Evolutionary conservation across 1,140 invertebrate species (phyloP).

Genomic region (honey bee (Apis mellifera)): DNA sequence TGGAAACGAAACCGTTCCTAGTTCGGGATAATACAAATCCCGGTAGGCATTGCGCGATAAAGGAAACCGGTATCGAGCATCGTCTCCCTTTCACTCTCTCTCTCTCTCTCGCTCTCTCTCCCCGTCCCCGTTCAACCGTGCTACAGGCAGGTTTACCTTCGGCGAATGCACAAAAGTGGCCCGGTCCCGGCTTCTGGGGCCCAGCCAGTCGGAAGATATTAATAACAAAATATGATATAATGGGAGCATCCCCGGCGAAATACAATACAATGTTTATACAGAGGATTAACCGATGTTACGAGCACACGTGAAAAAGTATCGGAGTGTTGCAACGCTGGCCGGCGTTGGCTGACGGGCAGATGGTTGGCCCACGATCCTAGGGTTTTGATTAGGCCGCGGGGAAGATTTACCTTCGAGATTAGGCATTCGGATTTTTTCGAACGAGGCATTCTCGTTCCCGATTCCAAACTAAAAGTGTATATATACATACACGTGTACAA

Average conservation of each 20-base stretch:
- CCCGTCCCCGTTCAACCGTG: neutral
- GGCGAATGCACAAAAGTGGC: constrained; percentile 74
- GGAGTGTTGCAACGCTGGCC: constrained; percentile 62
- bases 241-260: constrained; percentile 78
- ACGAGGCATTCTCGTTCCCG: neutral
- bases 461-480: neutral
- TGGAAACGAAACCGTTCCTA: constrained; percentile 36
- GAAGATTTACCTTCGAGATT: constrained; percentile 74
- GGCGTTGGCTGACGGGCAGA: constrained; percentile 65
- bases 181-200: constrained; percentile 71
- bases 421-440: constrained; percentile 54
- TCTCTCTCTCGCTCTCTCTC: constrained; percentile 17
- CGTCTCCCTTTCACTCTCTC: constrained; percentile 12
- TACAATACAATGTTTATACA: constrained; percentile 81
- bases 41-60: constrained; percentile 71
- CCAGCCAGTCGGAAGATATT: constrained; percentile 81
- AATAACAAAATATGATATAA: constrained; percentile 82
- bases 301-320: constrained; percentile 72
- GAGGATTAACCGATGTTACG: constrained; percentile 76
- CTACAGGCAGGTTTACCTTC: constrained; percentile 47
- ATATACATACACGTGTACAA: too few relatives aligned
- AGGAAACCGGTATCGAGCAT: constrained; percentile 72
- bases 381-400: constrained; percentile 68
- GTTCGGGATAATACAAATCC: constrained; percentile 67
- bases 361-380: constrained; percentile 66